Evolutionary conservation across 2,888 invertebrate species (phyloP), one percentile per base, ranked within the genome.

Genomic region (Atherix ibis): DNA sequence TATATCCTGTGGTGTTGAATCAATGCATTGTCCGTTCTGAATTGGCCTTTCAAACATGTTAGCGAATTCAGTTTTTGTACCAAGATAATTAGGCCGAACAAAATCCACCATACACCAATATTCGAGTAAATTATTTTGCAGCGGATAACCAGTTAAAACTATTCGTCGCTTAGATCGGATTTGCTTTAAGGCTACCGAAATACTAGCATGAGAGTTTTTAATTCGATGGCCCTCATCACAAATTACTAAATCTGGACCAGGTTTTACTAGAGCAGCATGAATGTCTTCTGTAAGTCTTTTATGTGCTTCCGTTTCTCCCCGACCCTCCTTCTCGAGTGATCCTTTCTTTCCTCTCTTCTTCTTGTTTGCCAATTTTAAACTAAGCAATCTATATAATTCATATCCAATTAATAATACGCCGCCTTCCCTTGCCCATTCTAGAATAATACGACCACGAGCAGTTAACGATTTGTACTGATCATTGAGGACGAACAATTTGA

Each of bases 61-160:
- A 51, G 85, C 82, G 58, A 98, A 98, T 59, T 97, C 94, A 0
- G 89, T 87, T 58, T 92, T 89, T 15, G 87, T 87, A 38, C 97
- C 98, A 25, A 98, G 70, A 61, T 91, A 97, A 64, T 92, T 94
- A 0, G 98, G 98, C 15, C 97, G 48, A 1, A 97, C 95, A 62
- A 97, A 98, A 56, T 98, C 95, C 1, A 95, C 94, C 95, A 95
- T 95, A 54, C 95, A 95, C 92, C 92, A 94, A 57, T 94, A 94
- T 54, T 89, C 92, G 36, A 91, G 64, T 13, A 98, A 66, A 59
- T 98, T 98, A 59, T 98, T 98, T 63, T 98, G 98, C 9, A 98
- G 66, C 0, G 98, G 98, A 64, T 97, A 97, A 3, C 98, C 98
- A 3, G 98, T 98, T 18, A 98, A 66, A 1, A 98, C 97, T 12